These are phyloP conservation scores for Drosophila chauvacae DNA, from an alignment of 1,140 invertebrate genomes.

Conservation along the genomic window DNA sequence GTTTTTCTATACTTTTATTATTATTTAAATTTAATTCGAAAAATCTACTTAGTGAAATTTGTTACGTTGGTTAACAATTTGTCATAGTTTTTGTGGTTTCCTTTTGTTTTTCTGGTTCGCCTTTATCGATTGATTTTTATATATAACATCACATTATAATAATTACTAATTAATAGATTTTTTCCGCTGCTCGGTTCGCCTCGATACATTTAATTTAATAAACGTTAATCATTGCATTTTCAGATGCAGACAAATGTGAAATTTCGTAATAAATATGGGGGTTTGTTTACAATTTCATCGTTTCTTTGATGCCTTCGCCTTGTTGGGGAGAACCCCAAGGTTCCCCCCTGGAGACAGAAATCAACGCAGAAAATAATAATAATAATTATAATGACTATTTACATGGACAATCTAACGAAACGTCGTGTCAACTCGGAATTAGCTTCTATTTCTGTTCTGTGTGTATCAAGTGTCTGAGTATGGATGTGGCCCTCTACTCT, in stretches of 20 bases:
- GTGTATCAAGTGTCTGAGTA: conserved; percentile 11
- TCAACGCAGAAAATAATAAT: conserved; percentile 47
- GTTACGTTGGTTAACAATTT: conserved; percentile 73
- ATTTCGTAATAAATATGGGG: conserved; percentile 64
- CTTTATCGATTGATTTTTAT: conserved; percentile 68
- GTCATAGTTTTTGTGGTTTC: conserved; percentile 47
- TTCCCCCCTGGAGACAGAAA: conserved; percentile 8
- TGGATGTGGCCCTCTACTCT: conserved; percentile 14
- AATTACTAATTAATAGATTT: conserved; percentile 80
- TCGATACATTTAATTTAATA: conserved; percentile 44
- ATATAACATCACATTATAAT: conserved; percentile 84
- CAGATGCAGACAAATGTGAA: conserved; percentile 65
- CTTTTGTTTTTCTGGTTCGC: conserved; percentile 18
- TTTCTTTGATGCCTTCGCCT: conserved; percentile 13
- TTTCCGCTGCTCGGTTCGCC: conserved; percentile 21
- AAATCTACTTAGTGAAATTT: conserved; percentile 79
- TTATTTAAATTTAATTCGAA: conserved; percentile 75
- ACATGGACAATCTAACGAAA: conserved; percentile 50
- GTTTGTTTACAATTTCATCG: conserved; percentile 31
- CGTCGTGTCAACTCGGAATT: conserved; percentile 24
- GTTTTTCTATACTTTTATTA: conserved; percentile 37
- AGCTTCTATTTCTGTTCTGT: conserved; percentile 5
- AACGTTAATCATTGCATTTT: conserved; percentile 61
- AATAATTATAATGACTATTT: conserved; percentile 81
- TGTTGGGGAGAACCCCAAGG: no score